These are phyloP conservation scores for Merluccius polli DNA, from an alignment of 2,797 vertebrate species.

Conservation along the genomic window DNA sequence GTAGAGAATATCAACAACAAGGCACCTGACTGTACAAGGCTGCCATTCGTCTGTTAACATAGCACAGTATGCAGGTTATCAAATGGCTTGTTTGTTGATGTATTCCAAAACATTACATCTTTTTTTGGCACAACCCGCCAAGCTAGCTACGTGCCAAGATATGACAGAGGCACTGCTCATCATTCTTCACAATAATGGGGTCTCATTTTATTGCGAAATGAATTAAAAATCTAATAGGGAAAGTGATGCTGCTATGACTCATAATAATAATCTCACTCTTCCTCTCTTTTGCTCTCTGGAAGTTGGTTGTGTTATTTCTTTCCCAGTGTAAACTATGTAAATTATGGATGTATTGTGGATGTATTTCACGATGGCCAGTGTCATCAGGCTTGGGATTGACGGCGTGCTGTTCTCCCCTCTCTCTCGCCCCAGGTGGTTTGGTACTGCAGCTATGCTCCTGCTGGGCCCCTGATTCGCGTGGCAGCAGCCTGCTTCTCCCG, in stretches of 20 bases:
- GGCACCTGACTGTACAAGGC: background rate
- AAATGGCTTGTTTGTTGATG: background rate
- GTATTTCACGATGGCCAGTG: background rate
- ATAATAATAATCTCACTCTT: background rate
- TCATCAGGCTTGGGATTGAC: background rate
- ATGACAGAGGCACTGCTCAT: background rate
- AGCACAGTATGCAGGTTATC: too few species aligned
- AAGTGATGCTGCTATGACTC: background rate
- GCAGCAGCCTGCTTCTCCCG: conserved; percentile 63
- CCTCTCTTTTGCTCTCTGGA: background rate
- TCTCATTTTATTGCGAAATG: background rate
- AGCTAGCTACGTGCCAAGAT: background rate
- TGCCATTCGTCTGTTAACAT: background rate
- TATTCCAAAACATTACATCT: background rate
- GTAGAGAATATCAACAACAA: background rate
- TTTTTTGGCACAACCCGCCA: background rate
- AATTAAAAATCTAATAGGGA: background rate
- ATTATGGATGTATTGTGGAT: background rate
- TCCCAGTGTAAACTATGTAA: background rate
- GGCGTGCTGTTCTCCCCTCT: conserved; percentile 16
- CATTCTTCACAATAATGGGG: background rate
- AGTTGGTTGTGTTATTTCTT: background rate
- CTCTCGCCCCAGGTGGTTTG: conserved; percentile 75
- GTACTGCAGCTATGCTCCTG: conserved; percentile 79
- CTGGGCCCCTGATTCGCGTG: conserved; percentile 74